Percentiles rank a stretch among this genome's conserved stretches.
These are phyloP conservation scores for Limosa lapponica DNA, from an alignment of 2,797 vertebrate genomes.

Conservation along the genomic window DNA sequence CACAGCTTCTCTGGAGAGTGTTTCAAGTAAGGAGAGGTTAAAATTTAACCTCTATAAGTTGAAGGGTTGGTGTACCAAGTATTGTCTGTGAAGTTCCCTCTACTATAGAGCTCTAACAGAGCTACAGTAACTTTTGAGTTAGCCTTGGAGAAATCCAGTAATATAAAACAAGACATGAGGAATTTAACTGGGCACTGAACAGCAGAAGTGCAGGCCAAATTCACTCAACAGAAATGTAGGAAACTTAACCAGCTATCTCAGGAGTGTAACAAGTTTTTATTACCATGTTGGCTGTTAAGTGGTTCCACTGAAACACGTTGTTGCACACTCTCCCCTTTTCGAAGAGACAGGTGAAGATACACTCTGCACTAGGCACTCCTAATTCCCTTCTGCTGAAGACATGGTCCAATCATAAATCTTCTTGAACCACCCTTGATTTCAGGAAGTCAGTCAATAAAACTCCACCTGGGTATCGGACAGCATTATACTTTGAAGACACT, in stretches of 20 bases:
- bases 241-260: background rate
- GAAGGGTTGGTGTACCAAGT: background rate
- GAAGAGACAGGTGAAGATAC: background rate
- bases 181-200: background rate
- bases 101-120: background rate
- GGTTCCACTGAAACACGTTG: background rate
- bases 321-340: background rate
- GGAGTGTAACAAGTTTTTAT: background rate
- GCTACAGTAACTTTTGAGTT: background rate
- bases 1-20: background rate
- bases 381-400: background rate
- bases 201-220: background rate
- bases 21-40: background rate
- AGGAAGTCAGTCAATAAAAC: background rate
- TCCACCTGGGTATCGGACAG: background rate
- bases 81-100: background rate
- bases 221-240: background rate
- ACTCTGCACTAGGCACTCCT: background rate
- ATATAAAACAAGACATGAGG: background rate
- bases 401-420: accelerated
- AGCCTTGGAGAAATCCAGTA: background rate
- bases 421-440: background rate
- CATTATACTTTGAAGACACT: background rate
- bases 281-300: background rate
- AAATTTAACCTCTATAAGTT: background rate